Conservation (phyloP, 1,140 invertebrate genomes). For the Aphelenchoides besseyi region DNA sequence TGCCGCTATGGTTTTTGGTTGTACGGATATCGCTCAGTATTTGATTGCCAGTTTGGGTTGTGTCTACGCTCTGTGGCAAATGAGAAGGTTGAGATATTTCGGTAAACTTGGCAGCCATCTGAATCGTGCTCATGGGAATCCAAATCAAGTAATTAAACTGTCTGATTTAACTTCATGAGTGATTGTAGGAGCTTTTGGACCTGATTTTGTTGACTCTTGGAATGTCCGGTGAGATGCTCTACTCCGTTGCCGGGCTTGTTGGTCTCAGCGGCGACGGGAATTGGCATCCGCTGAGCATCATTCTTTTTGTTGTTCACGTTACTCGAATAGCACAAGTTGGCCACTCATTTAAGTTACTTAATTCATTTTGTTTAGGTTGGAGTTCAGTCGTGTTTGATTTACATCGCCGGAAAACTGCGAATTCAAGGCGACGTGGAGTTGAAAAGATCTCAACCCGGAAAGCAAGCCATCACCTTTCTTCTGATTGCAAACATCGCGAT, state of each 20-base stretch:
- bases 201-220: slow-evolving; percentile 55
- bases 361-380: slow-evolving; percentile 54
- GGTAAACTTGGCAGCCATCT: no score
- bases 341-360: no score
- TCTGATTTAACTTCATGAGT: no score
- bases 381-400: slow-evolving; percentile 55
- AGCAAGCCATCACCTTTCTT: slow-evolving; percentile 49
- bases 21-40: slow-evolving; percentile 54
- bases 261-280: slow-evolving; percentile 51
- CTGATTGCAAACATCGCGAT: slow-evolving; percentile 58
- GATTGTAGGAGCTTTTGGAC: slow-evolving; percentile 57
- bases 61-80: slow-evolving; percentile 51
- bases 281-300: slow-evolving; percentile 51
- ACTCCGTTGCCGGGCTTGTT: slow-evolving; percentile 57
- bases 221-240: slow-evolving; percentile 58
- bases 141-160: no score
- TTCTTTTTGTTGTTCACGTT: slow-evolving; percentile 54
- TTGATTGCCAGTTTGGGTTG: slow-evolving; percentile 46
- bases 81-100: slow-evolving; percentile 52
- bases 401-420: slow-evolving; percentile 55
- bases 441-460: slow-evolving; percentile 50
- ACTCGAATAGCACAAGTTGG: no score
- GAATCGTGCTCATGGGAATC: neutral
- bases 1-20: slow-evolving; percentile 54
- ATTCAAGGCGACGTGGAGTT: slow-evolving; percentile 43